These are phyloP conservation scores for Drosophila flavopinicola DNA, from an alignment of 2,888 invertebrate species.

Conservation along the genomic window DNA sequence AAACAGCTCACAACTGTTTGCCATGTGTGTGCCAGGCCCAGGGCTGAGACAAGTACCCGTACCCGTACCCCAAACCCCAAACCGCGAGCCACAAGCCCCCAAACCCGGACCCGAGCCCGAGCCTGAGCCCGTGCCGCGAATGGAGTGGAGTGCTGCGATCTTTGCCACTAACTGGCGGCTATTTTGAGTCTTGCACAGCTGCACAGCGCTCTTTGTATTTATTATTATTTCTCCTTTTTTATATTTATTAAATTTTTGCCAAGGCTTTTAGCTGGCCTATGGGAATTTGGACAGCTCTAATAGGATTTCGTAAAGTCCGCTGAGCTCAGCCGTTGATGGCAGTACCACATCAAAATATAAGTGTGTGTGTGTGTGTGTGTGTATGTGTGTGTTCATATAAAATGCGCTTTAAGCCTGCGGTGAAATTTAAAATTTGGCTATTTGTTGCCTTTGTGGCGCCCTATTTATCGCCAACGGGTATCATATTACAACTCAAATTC, in stretches of 20 bases:
- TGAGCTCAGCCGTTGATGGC: conserved; percentile 49
- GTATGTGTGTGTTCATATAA: conserved; percentile 17
- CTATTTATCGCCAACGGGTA: conserved; percentile 44
- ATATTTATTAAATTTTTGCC: conserved; percentile 73
- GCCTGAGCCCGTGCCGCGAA: conserved; percentile 16
- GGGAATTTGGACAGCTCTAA: conserved; percentile 68
- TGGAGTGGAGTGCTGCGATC: conserved; percentile 54
- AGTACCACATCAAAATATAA: conserved; percentile 16
- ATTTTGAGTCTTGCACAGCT: conserved; percentile 69
- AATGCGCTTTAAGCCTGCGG: conserved; percentile 39
- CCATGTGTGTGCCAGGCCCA: conserved; percentile 48
- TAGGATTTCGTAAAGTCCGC: conserved; percentile 67
- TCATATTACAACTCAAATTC: conserved; percentile 54
- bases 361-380: no score
- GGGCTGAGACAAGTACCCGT: conserved; percentile 21
- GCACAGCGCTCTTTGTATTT: conserved; percentile 71
- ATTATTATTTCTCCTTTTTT: conserved; percentile 57
- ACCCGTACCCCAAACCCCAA: conserved; percentile 3
- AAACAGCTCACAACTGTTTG: conserved; percentile 40
- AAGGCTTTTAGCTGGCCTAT: conserved; percentile 54
- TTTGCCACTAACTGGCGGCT: conserved; percentile 71
- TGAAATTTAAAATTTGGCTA: conserved; percentile 26
- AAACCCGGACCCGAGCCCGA: background rate
- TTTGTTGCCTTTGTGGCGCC: conserved; percentile 35
- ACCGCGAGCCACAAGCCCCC: background rate